Conservation (phyloP, 1,140 invertebrate species). For the Oreohelix idahoensis region DNA sequence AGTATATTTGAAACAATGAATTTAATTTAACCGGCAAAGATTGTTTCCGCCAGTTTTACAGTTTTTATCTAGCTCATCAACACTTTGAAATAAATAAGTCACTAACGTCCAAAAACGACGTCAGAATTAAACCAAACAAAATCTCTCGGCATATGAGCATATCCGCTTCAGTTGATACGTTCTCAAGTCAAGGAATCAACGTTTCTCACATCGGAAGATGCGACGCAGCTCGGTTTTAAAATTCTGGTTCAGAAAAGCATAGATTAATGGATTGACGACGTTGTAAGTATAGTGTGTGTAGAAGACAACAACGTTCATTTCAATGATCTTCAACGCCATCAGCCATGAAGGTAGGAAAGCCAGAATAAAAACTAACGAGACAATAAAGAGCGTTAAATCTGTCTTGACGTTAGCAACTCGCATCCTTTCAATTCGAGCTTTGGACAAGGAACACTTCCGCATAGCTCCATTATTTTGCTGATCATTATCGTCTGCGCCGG, state of each 20-base stretch:
- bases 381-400: conserved; percentile 68
- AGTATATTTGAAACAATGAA: no score
- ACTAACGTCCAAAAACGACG: no score
- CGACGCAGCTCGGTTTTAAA: conserved; percentile 67
- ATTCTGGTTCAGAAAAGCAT: conserved; percentile 71
- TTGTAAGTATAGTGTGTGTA: conserved; percentile 72
- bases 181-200: background rate
- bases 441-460: conserved; percentile 36
- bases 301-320: conserved; percentile 64
- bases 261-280: conserved; percentile 71
- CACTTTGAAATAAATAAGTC: no score
- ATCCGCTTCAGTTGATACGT: no score
- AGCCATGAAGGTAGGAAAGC: conserved; percentile 68
- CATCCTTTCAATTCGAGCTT: conserved; percentile 47
- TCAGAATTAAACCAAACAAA: no score
- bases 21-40: no score
- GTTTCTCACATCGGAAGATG: conserved; percentile 56
- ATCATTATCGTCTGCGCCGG: conserved; percentile 12
- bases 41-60: no score
- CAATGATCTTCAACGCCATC: conserved; percentile 59
- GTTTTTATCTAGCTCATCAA: no score
- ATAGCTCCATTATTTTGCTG: conserved; percentile 35
- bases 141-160: no score
- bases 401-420: conserved; percentile 69
- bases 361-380: conserved; percentile 66